Base-by-base conservation (phyloP, 92 coral and sea anemone genomes). In the Paramuricea clavata region DNA sequence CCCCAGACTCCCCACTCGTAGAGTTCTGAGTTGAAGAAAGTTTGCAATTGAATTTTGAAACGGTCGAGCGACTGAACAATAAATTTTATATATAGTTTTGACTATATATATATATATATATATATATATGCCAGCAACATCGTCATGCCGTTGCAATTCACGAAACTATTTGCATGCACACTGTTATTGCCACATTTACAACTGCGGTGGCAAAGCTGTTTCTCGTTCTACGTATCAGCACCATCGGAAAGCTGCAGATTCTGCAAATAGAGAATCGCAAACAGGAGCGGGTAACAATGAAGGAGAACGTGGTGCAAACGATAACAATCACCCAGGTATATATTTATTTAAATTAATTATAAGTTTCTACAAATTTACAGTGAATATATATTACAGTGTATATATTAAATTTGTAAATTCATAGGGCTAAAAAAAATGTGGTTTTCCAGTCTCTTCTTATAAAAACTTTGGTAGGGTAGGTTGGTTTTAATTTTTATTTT, bases 201-300 rank as follows among this genome's bases (percentile, higher is more conserved):
- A 79, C 30, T 89, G 92, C 56, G 67, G 78, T 60, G 92, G 92
- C 28, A 89, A 89, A 89, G 90, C 90, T 44, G 92, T 89, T 79
- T 89, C 92, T 84, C 89, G 92, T 13, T 89, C 86, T 31, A 78
- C 92, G 22, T 89, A 85, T 69, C 89, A 89, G 59, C 62, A 89
- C 39, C 89, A 85, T 52, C 80, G 84, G 36, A 52, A 85, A 78
- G 86, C 90, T 22, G 80, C 62, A 54, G 50, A 59, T 34, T 61
- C 78, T 32, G 67, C 54, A 49, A 36, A 33, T 21, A 71, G 23
- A 76, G 85, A 43, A 12, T 19, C 16, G 57, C 39, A 42, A 85
- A 69, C 78, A 26, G 56, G 50, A 41, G 84, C 82, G 1, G 43
- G 78, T 49, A 49, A 47, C 52, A 49, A 71, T 71, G 62, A 49